Percentiles rank a stretch among this genome's conserved stretches.
phyloP scores from a whole-genome alignment of 2,888 invertebrate species.

The Neocrepidodera transversa region DNA sequence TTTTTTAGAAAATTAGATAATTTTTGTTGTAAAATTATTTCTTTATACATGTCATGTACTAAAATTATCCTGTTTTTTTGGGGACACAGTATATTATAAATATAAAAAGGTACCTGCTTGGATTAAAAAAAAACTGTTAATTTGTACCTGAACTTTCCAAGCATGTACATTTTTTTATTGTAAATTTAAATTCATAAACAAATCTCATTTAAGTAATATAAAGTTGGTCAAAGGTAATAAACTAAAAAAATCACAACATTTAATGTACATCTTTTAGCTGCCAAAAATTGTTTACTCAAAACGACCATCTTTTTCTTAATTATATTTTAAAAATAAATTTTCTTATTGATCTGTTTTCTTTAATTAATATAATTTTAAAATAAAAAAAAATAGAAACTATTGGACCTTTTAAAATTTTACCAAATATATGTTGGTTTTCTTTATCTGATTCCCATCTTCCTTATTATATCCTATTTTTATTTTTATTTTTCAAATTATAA shows the following conservation, averaged over 20 bases:
- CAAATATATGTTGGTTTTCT: constrained; percentile 7
- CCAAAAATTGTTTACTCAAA: neutral
- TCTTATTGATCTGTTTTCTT: too few species aligned
- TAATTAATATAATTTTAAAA: too few species aligned
- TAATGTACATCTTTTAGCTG: constrained; percentile 6
- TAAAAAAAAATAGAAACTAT: too few species aligned
- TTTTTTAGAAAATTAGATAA: too few species aligned
- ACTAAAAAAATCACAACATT: constrained; percentile 22
- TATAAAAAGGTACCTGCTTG: constrained; percentile 1
- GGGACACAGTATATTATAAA: constrained; percentile 1
- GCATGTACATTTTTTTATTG: constrained; percentile 15
- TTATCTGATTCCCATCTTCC: constrained; percentile 11
- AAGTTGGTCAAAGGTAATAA: neutral
- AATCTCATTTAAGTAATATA: neutral
- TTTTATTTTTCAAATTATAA: too few species aligned
- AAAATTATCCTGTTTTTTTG: constrained; percentile 12
- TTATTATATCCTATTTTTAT: constrained; percentile 4
- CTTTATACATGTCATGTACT: constrained; percentile 1
- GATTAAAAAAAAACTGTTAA: too few species aligned
- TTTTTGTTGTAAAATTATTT: too few species aligned
- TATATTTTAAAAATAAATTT: neutral
- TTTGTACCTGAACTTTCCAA: neutral
- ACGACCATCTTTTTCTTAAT: neutral
- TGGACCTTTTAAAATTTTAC: too few species aligned
- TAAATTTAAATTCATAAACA: neutral